Evolutionary conservation across 2,888 invertebrate species (phyloP), one percentile per base, ranked within the genome.

Genomic region (Erynnis tages): DNA sequence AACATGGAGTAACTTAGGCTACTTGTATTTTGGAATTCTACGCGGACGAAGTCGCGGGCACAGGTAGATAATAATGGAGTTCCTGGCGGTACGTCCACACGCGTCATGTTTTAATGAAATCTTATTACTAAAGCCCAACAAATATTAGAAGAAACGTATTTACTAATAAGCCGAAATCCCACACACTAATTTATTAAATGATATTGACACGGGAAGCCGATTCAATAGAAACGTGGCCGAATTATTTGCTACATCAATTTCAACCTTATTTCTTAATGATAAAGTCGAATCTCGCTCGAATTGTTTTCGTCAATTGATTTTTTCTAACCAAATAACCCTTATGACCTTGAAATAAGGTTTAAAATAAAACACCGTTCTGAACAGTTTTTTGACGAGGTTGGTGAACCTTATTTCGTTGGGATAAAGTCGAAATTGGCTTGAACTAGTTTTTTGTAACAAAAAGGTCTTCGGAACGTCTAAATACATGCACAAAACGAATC

Each of bases 401-500:
- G 10, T 25, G 25, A 25, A 45, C 32, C 25, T 23, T 45, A 19
- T 8, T 2, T 11, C 7, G 11, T 30, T 13, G 34, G 6, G 0
- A 17, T 45, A 35, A 45, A 16, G 34, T 7, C 7, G 16, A 35
- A 10, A 17, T 46, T n/a, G n/a, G n/a, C n/a, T 46, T 8, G 45
- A 17, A 1, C 3, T 11, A 13, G 38, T 21, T 47, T 41, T 49
- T 50, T 50, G 23, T 49, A 25, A 50, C 44, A 56, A 50, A 56
- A 60, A 61, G 13, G 55, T 47, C 58, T 60, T 66, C 56, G 60
- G 61, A 71, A 76, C 70, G 67, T 70, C 73, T 73, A 75, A 73
- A 76, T 76, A 74, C 68, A 72, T 63, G 67, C 65, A 65, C 62
- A 66, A 59, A 69, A 73, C 50, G 50, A 50, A 50, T 50, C 62